Evolutionary conservation across 2,888 invertebrate species (phyloP).

Genomic region (Tenthredo distinguenda): DNA sequence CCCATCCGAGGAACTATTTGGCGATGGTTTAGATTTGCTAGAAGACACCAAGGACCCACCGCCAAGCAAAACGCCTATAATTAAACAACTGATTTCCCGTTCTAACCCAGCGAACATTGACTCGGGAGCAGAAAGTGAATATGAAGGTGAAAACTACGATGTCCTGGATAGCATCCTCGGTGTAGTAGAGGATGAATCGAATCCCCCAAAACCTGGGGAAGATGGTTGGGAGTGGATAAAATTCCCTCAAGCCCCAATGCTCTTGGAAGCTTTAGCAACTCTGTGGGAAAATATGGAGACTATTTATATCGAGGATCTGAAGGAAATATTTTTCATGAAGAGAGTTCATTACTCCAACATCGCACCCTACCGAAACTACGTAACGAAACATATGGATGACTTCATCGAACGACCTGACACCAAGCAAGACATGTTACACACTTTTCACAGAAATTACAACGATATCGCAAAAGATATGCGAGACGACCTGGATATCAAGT

Average conservation of each 20-base stretch:
- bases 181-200: constrained; percentile 11
- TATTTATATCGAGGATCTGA: constrained; percentile 80
- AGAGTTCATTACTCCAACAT: constrained; percentile 80
- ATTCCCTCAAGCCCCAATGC: constrained; percentile 75
- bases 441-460: constrained; percentile 83
- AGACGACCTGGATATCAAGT: constrained; percentile 81
- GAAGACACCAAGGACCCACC: constrained; percentile 72
- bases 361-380: constrained; percentile 81
- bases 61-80: constrained; percentile 37
- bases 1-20: constrained; percentile 77
- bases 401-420: constrained; percentile 81
- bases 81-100: constrained; percentile 36
- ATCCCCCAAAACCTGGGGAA: constrained; percentile 64
- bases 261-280: constrained; percentile 77
- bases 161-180: not conserved
- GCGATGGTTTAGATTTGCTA: constrained; percentile 75
- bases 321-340: constrained; percentile 81
- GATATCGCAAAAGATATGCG: constrained; percentile 82
- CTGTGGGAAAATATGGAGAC: constrained; percentile 81
- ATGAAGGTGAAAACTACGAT: constrained; percentile 31
- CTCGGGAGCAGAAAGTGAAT: constrained; percentile 27
- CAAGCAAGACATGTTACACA: constrained; percentile 81
- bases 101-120: constrained; percentile 51
- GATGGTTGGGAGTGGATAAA: constrained; percentile 77
- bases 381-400: constrained; percentile 80